These are phyloP conservation scores for Stylophora pistillata DNA, from an alignment of 64 coral and sea anemone genomes.

Conservation along the genomic window DNA sequence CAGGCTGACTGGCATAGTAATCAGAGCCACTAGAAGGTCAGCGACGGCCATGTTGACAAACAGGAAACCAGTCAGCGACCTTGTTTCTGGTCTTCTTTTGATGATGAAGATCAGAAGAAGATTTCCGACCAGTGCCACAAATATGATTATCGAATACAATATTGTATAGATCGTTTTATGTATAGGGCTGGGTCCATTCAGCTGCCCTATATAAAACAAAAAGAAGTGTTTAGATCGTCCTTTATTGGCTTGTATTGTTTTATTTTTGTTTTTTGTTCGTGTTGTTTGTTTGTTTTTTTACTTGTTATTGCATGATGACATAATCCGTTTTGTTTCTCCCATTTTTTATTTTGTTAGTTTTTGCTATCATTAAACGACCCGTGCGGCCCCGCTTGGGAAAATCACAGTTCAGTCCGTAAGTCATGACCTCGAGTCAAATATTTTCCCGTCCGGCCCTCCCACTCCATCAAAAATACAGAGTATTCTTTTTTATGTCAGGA, in stretches of 20 bases:
- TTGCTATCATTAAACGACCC: too few species aligned
- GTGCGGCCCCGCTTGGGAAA: too few species aligned
- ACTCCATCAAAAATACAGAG: too few species aligned
- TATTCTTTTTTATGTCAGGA: too few species aligned
- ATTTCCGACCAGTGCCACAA: constrained; percentile 3
- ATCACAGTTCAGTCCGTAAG: neutral
- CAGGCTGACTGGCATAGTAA: neutral
- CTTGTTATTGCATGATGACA: neutral
- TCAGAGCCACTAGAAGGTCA: constrained; percentile 1
- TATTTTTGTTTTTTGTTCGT: too few species aligned
- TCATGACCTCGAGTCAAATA: neutral
- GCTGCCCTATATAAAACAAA: neutral
- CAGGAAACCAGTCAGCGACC: constrained; percentile 8
- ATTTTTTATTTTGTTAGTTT: neutral
- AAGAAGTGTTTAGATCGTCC: neutral
- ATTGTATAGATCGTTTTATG: neutral
- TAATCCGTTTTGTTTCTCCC: neutral
- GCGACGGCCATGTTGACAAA: constrained; percentile 33
- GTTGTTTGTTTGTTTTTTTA: neutral
- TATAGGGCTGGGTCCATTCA: neutral
- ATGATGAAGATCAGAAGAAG: constrained; percentile 6
- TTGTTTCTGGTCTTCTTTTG: neutral
- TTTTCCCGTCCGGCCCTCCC: constrained; percentile 3
- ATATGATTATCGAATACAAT: neutral
- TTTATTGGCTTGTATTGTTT: neutral